Evolutionary conservation across 2,113 vertebrate genomes (phyloP).

Genomic region (Nothobranchius kuhntae): DNA sequence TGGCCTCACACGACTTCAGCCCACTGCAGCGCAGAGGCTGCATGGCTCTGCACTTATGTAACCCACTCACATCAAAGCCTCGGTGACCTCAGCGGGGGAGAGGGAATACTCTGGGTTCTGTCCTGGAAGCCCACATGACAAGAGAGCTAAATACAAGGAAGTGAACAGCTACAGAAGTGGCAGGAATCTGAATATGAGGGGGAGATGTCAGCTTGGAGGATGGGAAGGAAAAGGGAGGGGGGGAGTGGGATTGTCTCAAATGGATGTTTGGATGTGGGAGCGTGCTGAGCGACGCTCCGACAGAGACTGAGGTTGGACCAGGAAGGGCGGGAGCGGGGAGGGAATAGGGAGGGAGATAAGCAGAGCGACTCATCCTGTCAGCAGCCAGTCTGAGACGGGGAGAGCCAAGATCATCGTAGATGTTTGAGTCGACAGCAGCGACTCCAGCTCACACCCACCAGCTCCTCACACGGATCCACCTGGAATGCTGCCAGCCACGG

Average conservation of each 20-base stretch:
- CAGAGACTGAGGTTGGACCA: slow-evolving; percentile 24
- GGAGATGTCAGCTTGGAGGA: neutral
- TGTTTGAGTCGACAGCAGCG: slow-evolving; percentile 6
- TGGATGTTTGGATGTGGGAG: neutral
- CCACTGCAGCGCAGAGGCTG: slow-evolving; percentile 7
- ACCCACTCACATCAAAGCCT: slow-evolving; percentile 48
- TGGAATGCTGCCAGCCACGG: slow-evolving; percentile 7
- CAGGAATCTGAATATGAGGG: slow-evolving; percentile 2
- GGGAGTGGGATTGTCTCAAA: neutral
- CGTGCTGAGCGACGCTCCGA: neutral
- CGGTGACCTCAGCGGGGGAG: slow-evolving; percentile 31
- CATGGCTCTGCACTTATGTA: slow-evolving; percentile 43
- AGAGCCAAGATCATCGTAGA: slow-evolving; percentile 7
- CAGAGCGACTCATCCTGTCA: slow-evolving; percentile 29
- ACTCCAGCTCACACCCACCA: slow-evolving; percentile 8
- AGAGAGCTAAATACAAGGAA: slow-evolving; percentile 4
- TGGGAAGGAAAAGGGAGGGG: slow-evolving; percentile 2
- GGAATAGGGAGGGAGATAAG: slow-evolving; percentile 37
- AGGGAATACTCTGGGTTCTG: neutral
- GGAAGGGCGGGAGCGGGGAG: slow-evolving; percentile 32
- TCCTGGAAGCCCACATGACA: slow-evolving; percentile 10
- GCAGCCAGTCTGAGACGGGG: slow-evolving; percentile 45
- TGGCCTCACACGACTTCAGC: slow-evolving; percentile 37
- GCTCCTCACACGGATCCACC: neutral
- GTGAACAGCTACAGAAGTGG: neutral